Percentiles rank a stretch among this genome's conserved stretches.
Evolutionary conservation across 1,140 invertebrate species (phyloP).

Genomic region (Diachasma alloeum): DNA sequence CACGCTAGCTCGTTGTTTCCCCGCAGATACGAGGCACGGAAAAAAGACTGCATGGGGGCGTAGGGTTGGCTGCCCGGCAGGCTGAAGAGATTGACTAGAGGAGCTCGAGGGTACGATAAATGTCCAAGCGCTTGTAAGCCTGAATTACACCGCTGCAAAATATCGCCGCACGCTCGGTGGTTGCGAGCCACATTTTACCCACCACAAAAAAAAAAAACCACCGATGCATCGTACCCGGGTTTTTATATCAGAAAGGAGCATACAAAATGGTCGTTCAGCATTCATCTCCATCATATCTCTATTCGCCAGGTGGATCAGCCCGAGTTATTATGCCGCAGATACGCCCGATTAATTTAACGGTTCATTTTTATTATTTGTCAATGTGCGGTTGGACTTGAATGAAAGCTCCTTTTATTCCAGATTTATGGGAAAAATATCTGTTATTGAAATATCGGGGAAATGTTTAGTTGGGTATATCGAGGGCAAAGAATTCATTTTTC

Average conservation of each 20-base stretch:
- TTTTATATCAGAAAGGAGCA: not conserved
- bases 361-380: not conserved
- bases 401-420: not conserved
- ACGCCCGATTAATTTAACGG: not conserved
- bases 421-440: not conserved
- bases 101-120: constrained; percentile 1
- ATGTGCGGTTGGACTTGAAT: not conserved
- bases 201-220: not conserved
- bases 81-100: not conserved
- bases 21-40: not conserved
- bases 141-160: not conserved
- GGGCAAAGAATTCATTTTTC: too few species aligned
- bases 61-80: not conserved
- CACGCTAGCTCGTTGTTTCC: not conserved
- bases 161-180: not conserved
- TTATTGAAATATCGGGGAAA: not conserved
- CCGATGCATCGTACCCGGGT: not conserved
- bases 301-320: not conserved
- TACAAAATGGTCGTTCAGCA: not conserved
- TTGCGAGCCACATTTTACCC: not conserved
- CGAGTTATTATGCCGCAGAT: not conserved
- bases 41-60: not conserved
- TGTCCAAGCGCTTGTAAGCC: constrained; percentile 1
- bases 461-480: not conserved
- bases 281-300: not conserved